phyloP scores from a whole-genome alignment of 2,797 vertebrate species.

The Propithecus deckenii region DNA sequence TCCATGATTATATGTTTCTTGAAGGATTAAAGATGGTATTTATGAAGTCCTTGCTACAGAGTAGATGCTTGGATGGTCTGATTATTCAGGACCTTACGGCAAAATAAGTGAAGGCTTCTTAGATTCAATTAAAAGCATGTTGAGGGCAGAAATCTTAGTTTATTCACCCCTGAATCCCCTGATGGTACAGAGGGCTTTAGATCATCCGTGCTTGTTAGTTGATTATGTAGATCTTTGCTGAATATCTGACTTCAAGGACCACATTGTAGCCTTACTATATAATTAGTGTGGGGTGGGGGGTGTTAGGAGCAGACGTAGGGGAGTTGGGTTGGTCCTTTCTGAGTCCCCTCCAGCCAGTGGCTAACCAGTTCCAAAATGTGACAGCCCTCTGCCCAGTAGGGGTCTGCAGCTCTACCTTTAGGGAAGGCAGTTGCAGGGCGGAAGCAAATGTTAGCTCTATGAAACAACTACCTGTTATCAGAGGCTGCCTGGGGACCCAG shows the following conservation, averaged over 20 bases:
- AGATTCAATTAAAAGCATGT: neutral
- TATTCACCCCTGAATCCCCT: neutral
- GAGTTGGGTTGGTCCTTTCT: neutral
- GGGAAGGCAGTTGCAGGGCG: neutral
- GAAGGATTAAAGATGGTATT: neutral
- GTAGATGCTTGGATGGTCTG: neutral
- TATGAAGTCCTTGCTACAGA: neutral
- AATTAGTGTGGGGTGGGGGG: neutral
- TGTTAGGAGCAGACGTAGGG: neutral
- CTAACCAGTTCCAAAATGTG: neutral
- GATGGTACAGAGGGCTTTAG: neutral
- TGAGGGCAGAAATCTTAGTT: neutral
- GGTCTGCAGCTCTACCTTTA: neutral
- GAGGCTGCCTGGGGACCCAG: neutral
- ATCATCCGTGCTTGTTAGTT: too few species aligned
- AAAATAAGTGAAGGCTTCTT: neutral
- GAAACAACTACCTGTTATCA: neutral
- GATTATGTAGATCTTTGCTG: neutral
- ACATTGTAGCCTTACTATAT: neutral
- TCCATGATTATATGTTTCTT: neutral
- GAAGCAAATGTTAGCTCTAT: neutral
- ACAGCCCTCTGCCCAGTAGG: fast-evolving
- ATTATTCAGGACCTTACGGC: neutral
- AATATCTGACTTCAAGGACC: neutral
- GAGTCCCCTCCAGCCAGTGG: neutral